Base-by-base conservation (phyloP, 2,888 invertebrate genomes). In the Eilema depressum region DNA sequence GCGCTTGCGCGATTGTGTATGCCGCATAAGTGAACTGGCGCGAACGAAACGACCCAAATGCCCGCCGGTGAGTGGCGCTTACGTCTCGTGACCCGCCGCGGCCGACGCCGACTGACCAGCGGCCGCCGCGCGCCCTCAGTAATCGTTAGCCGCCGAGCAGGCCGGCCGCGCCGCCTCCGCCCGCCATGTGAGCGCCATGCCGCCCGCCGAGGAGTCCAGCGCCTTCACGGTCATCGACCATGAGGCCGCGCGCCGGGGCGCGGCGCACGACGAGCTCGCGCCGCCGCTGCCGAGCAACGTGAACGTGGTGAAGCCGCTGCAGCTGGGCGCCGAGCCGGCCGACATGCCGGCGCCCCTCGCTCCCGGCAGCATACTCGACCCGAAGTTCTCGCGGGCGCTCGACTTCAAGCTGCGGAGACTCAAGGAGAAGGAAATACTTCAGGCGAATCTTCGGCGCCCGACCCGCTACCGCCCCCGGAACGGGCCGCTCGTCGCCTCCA, bases 331-430 rank as follows among this genome's bases (percentile, higher is more conserved):
- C 67, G 74, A 71, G 25, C 63, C 76, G 41, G 26, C n/a, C 59
- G 73, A 33, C 72, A 75, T 75, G 82, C 80, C 81, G 69, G 75
- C 78, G 26, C 73, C 68, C 53, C 66, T 69, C 67, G 68, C 81
- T 72, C 67, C 85, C 81, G 88, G 87, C 75, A 88, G 92, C 37
- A 89, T 92, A 64, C 86, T 94, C 73, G 94, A 95, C 75, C 92
- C 94, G 26, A 96, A 96, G 81, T 97, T 97, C 89, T 96, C 97
- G 74, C 96, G 97, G 82, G 96, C 97, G 69, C 94, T 98, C 73
- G 97, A 97, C 88, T 96, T 96, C 60, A 97, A 97, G 88, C 91
- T 98, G 72, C 95, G 96, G 53, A 96, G 96, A 71, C 95, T 98
- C 66, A 97, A 97, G 88, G 96, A 96, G 74, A 96, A 96, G 79